These are phyloP conservation scores for Galerucella nymphaeae DNA, from an alignment of 2,888 invertebrate genomes.

Conservation along the genomic window DNA sequence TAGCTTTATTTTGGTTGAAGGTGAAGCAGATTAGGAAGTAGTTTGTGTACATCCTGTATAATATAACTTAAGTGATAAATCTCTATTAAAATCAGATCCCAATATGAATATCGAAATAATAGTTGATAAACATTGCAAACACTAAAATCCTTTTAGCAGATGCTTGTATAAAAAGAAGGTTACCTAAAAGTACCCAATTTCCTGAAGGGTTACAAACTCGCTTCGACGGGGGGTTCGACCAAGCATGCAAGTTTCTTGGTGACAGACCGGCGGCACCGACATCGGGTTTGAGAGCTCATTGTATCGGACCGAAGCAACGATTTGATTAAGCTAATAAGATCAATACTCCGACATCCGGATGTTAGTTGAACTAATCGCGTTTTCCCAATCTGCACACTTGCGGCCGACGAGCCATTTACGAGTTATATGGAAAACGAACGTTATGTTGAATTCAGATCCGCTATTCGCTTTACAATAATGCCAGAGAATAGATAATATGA, in stretches of 20 bases:
- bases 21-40: too few relatives aligned
- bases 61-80: too few relatives aligned
- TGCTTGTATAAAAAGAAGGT: not conserved
- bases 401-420: constrained; percentile 44
- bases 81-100: too few relatives aligned
- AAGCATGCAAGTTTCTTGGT: constrained; percentile 39
- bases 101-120: too few relatives aligned
- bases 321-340: constrained; percentile 57
- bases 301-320: constrained; percentile 47
- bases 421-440: constrained; percentile 34
- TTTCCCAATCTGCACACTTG: constrained; percentile 51
- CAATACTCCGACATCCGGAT: constrained; percentile 52
- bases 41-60: too few relatives aligned
- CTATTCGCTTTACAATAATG: not conserved
- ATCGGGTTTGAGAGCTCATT: constrained; percentile 35
- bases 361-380: constrained; percentile 52
- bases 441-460: constrained; percentile 20
- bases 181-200: not conserved
- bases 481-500: not conserved
- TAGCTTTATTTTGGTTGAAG: too few relatives aligned
- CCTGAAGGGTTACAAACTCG: constrained; percentile 5
- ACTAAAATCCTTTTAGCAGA: too few relatives aligned
- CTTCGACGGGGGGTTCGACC: constrained; percentile 23
- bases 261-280: constrained; percentile 41
- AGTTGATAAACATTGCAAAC: too few relatives aligned